phyloP scores from a whole-genome alignment of 2,888 invertebrate species.

The Unio pictorum region DNA sequence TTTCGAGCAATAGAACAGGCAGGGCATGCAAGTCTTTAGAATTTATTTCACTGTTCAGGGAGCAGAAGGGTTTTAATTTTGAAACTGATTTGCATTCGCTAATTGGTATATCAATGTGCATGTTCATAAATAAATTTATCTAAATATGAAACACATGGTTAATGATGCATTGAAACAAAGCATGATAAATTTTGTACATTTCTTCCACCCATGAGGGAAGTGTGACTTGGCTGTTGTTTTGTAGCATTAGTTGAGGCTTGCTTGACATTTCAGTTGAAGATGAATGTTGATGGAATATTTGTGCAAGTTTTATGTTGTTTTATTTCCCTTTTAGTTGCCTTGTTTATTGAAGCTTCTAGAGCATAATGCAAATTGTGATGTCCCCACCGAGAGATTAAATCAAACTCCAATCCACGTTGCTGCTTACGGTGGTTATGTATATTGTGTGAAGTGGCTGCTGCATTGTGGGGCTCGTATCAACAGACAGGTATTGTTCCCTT shows the following conservation, averaged over 20 bases:
- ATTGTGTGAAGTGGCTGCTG: slow-evolving; percentile 68
- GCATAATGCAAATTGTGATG: slow-evolving; percentile 49
- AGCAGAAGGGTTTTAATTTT: too few relatives aligned
- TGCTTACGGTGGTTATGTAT: slow-evolving; percentile 64
- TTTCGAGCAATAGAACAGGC: too few relatives aligned
- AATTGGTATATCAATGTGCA: too few relatives aligned
- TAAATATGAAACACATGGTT: too few relatives aligned
- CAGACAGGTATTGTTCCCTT: slow-evolving; percentile 59
- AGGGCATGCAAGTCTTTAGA: too few relatives aligned
- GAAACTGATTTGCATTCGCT: too few relatives aligned
- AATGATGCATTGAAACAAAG: too few relatives aligned
- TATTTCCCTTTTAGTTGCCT: slow-evolving; percentile 39
- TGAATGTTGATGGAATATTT: slow-evolving; percentile 2
- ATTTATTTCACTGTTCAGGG: too few relatives aligned
- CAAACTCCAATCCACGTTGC: slow-evolving; percentile 69
- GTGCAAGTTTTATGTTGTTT: slow-evolving; percentile 5
- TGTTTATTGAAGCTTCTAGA: slow-evolving; percentile 62
- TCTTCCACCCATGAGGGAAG: too few relatives aligned
- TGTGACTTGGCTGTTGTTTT: too few relatives aligned
- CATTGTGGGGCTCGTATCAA: slow-evolving; percentile 63
- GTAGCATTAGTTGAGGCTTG: not conserved
- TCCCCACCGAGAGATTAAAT: slow-evolving; percentile 57
- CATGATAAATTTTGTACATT: too few relatives aligned
- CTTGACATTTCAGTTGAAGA: slow-evolving; percentile 1
- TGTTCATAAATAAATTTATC: too few relatives aligned